Evolutionary conservation across 1,140 invertebrate genomes (phyloP).

Genomic region (Dendroctonus valens): DNA sequence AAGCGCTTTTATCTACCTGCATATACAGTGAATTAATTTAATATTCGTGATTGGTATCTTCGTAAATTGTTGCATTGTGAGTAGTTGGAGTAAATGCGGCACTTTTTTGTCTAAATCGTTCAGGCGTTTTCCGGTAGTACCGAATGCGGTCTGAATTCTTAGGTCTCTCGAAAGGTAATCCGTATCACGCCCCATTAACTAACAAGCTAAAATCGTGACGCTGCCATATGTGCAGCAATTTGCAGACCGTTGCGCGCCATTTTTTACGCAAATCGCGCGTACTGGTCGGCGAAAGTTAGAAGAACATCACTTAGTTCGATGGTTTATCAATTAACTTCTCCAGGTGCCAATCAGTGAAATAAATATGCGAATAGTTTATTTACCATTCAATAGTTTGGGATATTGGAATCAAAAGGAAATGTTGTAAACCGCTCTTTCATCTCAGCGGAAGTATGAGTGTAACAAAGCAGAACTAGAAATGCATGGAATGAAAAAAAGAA

Average conservation of each 20-base stretch:
- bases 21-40: too few relatives aligned
- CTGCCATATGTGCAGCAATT: slow-evolving; percentile 31
- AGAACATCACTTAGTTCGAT: slow-evolving; percentile 27
- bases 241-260: slow-evolving; percentile 27
- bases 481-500: too few relatives aligned
- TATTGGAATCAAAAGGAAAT: too few relatives aligned
- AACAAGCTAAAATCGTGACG: slow-evolving; percentile 33
- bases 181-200: slow-evolving; percentile 32
- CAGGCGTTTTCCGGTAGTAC: slow-evolving; percentile 21
- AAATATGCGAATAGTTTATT: neutral
- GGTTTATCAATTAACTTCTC: slow-evolving; percentile 27
- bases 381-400: too few relatives aligned
- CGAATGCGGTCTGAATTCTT: slow-evolving; percentile 23
- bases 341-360: slow-evolving; percentile 22
- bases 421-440: too few relatives aligned
- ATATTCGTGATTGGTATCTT: too few relatives aligned
- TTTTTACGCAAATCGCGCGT: slow-evolving; percentile 29
- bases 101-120: slow-evolving; percentile 6
- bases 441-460: too few relatives aligned
- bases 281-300: slow-evolving; percentile 24
- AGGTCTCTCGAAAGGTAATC: slow-evolving; percentile 20
- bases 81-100: too few relatives aligned
- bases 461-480: too few relatives aligned
- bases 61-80: too few relatives aligned
- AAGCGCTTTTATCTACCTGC: too few relatives aligned